Evolutionary conservation across 1,140 invertebrate genomes (phyloP).

Genomic region (Drosophila sproati): DNA sequence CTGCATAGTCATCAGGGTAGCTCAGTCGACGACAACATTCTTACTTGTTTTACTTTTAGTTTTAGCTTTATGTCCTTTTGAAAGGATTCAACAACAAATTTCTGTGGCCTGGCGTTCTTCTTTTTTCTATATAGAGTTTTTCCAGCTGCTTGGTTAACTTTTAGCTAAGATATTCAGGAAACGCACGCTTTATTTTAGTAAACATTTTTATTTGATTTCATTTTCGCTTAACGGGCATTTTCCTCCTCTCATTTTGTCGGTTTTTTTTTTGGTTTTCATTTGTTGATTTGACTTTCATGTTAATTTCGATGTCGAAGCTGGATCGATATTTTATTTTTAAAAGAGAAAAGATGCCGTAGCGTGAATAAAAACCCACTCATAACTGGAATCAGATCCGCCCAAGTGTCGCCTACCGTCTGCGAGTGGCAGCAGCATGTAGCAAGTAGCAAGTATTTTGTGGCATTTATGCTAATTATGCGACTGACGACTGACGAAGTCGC

Average conservation of each 20-base stretch:
- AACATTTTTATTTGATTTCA: conserved; percentile 69
- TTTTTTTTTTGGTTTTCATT: conserved; percentile 38
- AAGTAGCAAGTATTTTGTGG: conserved; percentile 53
- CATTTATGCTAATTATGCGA: conserved; percentile 76
- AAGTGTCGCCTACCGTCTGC: conserved; percentile 52
- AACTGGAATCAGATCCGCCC: conserved; percentile 51
- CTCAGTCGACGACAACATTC: too few species aligned
- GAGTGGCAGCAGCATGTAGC: background rate
- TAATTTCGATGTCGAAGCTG: conserved; percentile 64
- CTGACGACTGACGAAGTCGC: conserved; percentile 46
- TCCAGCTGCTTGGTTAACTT: conserved; percentile 18
- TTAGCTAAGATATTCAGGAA: background rate
- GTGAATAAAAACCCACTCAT: conserved; percentile 9
- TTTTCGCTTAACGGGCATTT: conserved; percentile 9
- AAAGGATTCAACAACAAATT: conserved; percentile 9
- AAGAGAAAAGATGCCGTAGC: conserved; percentile 20
- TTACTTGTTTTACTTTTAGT: too few species aligned
- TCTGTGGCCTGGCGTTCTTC: background rate
- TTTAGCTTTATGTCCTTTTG: too few species aligned
- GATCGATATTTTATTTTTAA: conserved; percentile 51
- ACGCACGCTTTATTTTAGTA: conserved; percentile 23
- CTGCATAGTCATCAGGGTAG: too few species aligned
- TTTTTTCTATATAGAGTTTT: background rate
- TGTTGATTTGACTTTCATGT: conserved; percentile 78
- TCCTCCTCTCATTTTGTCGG: conserved; percentile 2